Evolutionary conservation across 2,888 invertebrate genomes (phyloP).

Genomic region (Drosophila bunnanda): DNA sequence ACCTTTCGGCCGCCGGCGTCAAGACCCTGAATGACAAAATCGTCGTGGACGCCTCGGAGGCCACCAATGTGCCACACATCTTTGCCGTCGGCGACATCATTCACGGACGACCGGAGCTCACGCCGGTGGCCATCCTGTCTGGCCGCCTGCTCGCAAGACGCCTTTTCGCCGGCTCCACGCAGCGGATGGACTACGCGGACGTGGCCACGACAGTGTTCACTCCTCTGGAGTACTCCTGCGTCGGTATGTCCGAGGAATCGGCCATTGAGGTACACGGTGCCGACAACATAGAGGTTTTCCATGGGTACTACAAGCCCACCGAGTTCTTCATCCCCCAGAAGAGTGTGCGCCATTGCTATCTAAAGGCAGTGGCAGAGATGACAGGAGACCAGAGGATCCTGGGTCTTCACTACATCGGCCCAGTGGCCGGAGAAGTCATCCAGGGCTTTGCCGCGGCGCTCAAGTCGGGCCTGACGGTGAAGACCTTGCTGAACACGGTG

Average conservation of each 20-base stretch:
- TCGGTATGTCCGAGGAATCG: conserved; percentile 95
- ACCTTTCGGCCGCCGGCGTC: conserved; percentile 90
- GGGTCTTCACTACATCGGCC: conserved; percentile 95
- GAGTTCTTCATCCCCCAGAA: conserved; percentile 97
- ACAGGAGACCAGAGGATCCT: conserved; percentile 90
- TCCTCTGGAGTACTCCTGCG: conserved; percentile 96
- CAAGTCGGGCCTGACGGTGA: conserved; percentile 93
- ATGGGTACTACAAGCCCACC: conserved; percentile 96
- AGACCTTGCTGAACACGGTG: conserved; percentile 91
- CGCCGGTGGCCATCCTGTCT: conserved; percentile 96
- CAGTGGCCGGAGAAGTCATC: conserved; percentile 95
- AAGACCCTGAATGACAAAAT: conserved; percentile 89
- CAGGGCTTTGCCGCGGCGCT: conserved; percentile 96
- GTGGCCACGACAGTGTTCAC: conserved; percentile 98
- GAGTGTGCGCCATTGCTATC: conserved; percentile 93
- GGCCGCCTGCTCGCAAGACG: conserved; percentile 93
- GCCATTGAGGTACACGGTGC: conserved; percentile 89
- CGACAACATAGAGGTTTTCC: conserved; percentile 94
- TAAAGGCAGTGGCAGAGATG: conserved; percentile 91
- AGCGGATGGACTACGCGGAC: conserved; percentile 92
- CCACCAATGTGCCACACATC: conserved; percentile 93
- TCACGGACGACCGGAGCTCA: conserved; percentile 93
- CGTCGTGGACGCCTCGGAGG: conserved; percentile 89
- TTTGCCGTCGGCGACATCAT: conserved; percentile 97
- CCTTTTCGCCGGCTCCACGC: conserved; percentile 87